Evolutionary conservation across 2,113 vertebrate genomes (phyloP), one percentile per base, ranked within the genome.

Genomic region (Sorex fumeus): DNA sequence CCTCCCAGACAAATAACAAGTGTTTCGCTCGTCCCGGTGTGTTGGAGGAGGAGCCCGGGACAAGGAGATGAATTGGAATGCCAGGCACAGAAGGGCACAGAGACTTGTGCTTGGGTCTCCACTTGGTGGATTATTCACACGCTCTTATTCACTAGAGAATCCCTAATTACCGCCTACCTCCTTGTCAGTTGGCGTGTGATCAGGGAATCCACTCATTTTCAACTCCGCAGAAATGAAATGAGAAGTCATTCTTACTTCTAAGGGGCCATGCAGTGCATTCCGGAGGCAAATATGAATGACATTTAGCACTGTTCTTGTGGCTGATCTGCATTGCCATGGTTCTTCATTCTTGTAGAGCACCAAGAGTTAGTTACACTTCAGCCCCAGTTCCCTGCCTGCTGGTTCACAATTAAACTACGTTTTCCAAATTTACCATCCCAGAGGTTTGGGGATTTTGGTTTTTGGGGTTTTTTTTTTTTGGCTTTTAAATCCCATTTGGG

Each of bases 401-500:
- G 5, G 16, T 43, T 91, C 34, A 36, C 69, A 30, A 4, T 91
- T 87, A 72, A 36, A 79, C 71, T 91, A 43, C 34, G 25, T 93
- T 92, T 97, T 81, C 86, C 60, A 76, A 90, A 88, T 84, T 83
- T 80, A 12, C 60, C 1, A 6, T 70, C 21, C 57, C 19, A 60
- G 19, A 60, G 19, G 47, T 50, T 50, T 50, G 47, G 47, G 47
- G n/a, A n/a, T n/a, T 40, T 40, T 40, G 40, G 40, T 40, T 40
- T 40, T 40, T 27, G 0, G 0, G 82, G 23, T 40, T 50, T 50
- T 50, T 50, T 89, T 86, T 84, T 21, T 87, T 85, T 77, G 83
- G 9, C 76, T 74, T 94, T 96, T 89, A 91, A 81, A 91, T 91
- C 9, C 40, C 47, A 50, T 77, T 80, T 91, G 36, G 57, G 86